Evolutionary conservation across 2,797 vertebrate genomes (phyloP).

Genomic region (Lacerta bilineata): DNA sequence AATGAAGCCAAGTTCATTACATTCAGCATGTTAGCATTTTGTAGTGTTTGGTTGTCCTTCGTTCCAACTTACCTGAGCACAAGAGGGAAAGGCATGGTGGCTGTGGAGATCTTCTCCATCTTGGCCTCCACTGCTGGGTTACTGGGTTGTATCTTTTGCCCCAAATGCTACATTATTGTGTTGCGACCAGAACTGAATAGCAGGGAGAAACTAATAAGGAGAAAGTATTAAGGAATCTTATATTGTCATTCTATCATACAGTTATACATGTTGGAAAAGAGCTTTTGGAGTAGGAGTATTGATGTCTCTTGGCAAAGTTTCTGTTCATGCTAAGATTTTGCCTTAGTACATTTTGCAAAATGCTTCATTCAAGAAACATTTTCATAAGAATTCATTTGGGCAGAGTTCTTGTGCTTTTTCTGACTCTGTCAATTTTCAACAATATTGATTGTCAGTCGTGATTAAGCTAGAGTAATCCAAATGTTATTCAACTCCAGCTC

Average conservation of each 20-base stretch:
- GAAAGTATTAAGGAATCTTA: not conserved
- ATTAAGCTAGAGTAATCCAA: too few species aligned
- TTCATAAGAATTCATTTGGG: too few species aligned
- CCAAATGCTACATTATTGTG: not conserved
- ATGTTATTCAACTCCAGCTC: too few species aligned
- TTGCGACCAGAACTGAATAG: not conserved
- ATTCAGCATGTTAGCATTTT: slow-evolving; percentile 22
- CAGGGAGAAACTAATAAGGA: not conserved
- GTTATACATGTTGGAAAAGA: too few species aligned
- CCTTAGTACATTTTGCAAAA: too few species aligned
- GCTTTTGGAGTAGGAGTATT: too few species aligned
- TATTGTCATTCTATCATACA: not conserved
- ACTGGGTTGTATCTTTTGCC: not conserved
- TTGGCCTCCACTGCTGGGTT: not conserved
- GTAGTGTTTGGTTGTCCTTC: not conserved
- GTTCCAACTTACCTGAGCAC: not conserved
- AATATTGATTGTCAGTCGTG: too few species aligned
- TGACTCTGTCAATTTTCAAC: too few species aligned
- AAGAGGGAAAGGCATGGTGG: not conserved
- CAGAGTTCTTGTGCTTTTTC: too few species aligned
- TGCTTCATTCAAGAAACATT: too few species aligned
- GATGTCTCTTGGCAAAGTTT: too few species aligned
- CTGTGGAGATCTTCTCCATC: not conserved
- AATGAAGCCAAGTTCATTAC: slow-evolving; percentile 34
- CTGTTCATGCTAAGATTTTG: too few species aligned